Base-by-base conservation (phyloP, 2,888 invertebrate genomes). In the Netelia fuscicornis region DNA sequence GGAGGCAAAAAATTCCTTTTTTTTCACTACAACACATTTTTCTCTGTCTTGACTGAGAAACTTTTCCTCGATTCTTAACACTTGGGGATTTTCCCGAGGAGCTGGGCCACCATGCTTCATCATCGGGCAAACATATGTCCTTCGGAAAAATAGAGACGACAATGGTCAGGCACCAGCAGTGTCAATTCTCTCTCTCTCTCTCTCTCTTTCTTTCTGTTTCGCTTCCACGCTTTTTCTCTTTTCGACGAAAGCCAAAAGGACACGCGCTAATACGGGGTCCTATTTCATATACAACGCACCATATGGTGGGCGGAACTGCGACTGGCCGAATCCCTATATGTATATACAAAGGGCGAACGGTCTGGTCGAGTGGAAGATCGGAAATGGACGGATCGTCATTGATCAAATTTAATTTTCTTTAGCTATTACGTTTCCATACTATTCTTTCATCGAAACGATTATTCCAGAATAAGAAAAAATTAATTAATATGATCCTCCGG, bases 181-280 rank as follows among this genome's bases (percentile, higher is more conserved):
- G 71, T 65, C 79, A 56, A 54, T 74, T 62, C 48, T 48, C 11
- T 48, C 1, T 30, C 30, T 30, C 1, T 30, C 30, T 30, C 48
- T 2, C 48, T 48, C 48, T 48, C 11, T 48, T 3, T 30, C 30
- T 30, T 3, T 30, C 30, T 30, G 2, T 30, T 3, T 30, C 30
- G 2, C 30, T 52, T 10, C 76, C n/a, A 68, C 23, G 64, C 62
- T 58, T 20, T 17, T 23, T 58, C 17, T 25, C 48, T 80, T 87
- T 87, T 87, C 81, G 88, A 89, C 88, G 89, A 89, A 89, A 88
- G 89, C 87, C 88, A 88, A 89, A 89, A 88, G 88, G 88, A 88
- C 89, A 89, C 87, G 87, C 86, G 85, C 83, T 84, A 72, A 77
- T 85, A 83, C 83, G 86, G 85, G 85, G 89, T 86, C 86, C 87